A percentile compares a stretch with the other conserved stretches of the same genome.
Evolutionary conservation across 2,797 vertebrate species (phyloP).

Genomic region (Brachyalestes nurse): DNA sequence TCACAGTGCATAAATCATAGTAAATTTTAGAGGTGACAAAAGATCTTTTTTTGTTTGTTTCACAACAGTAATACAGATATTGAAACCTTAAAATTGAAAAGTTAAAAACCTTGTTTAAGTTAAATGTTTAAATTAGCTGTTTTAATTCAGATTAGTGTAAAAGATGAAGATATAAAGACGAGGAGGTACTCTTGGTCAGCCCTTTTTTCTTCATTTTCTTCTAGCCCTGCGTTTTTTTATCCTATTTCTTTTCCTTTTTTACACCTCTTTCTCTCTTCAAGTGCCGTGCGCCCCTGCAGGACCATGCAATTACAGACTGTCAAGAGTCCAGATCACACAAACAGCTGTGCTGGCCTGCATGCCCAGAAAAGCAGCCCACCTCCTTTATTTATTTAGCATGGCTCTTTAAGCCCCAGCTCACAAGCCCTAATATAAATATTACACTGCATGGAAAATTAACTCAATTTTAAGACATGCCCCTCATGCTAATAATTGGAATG

Average conservation of each 20-base stretch:
- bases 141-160: too few species aligned
- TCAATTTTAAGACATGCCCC: constrained; percentile 70
- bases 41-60: too few species aligned
- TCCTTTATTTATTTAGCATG: constrained; percentile 77
- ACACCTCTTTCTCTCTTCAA: neutral
- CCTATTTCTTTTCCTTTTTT: neutral
- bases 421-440: constrained; percentile 78
- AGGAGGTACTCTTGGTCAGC: neutral
- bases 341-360: constrained; percentile 56
- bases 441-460: constrained; percentile 66
- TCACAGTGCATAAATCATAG: too few species aligned
- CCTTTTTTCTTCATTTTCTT: too few species aligned
- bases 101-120: too few species aligned
- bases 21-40: too few species aligned
- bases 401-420: constrained; percentile 63
- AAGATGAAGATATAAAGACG: neutral
- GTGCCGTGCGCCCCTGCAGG: constrained; percentile 10
- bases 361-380: neutral
- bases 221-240: neutral
- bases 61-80: too few species aligned
- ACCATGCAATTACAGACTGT: constrained; percentile 57
- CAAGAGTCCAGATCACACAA: constrained; percentile 62
- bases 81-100: too few species aligned
- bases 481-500: constrained; percentile 71
- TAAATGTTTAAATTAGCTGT: too few species aligned